Evolutionary conservation across 2,113 vertebrate species (phyloP).

Genomic region (Lipophrys pholis): DNA sequence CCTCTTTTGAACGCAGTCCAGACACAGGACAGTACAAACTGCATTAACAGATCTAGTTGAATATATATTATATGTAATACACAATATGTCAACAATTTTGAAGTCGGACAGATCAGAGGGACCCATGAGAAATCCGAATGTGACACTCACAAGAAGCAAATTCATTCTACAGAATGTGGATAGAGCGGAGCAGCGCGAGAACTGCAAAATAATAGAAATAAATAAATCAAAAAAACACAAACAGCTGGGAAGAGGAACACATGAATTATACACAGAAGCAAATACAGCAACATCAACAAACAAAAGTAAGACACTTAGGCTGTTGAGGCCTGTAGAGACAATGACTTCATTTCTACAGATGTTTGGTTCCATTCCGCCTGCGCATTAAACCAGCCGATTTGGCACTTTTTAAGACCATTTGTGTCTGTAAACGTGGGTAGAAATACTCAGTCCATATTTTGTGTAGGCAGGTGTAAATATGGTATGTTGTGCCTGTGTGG

Average conservation of each 20-base stretch:
- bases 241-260: conserved; percentile 14
- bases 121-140: conserved; percentile 16
- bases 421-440: conserved; percentile 83
- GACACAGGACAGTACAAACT: too few species aligned
- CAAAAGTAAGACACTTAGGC: conserved; percentile 11
- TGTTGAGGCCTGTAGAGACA: conserved; percentile 14
- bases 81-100: not conserved
- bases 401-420: conserved; percentile 81
- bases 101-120: conserved; percentile 57
- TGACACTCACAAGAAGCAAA: conserved; percentile 27
- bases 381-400: conserved; percentile 54
- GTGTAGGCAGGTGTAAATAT: conserved; percentile 64
- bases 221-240: not conserved
- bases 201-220: not conserved
- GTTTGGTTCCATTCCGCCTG: conserved; percentile 69
- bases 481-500: conserved; percentile 39
- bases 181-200: not conserved
- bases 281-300: conserved; percentile 15
- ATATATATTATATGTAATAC: too few species aligned
- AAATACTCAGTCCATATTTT: conserved; percentile 71
- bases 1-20: too few species aligned
- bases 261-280: conserved; percentile 16
- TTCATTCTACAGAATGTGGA: conserved; percentile 31
- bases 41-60: too few species aligned
- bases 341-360: conserved; percentile 63